A percentile compares a stretch with the other conserved stretches of the same genome.
Conservation (phyloP, 2,797 vertebrate genomes). For the Xenopus petersii region DNA sequence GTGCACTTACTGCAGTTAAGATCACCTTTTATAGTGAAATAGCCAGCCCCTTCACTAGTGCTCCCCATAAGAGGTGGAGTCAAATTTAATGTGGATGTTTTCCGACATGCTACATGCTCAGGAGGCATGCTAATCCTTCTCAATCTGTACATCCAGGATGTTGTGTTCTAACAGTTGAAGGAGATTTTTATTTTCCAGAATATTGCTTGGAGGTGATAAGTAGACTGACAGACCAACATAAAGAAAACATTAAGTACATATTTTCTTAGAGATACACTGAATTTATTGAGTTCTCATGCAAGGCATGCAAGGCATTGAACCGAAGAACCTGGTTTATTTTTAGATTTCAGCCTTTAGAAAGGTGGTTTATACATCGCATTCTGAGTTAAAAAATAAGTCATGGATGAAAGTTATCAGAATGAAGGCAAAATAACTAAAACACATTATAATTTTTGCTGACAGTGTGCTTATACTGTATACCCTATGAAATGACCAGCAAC, state of each 20-base stretch:
- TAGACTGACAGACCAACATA: conserved; percentile 11
- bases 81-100: not conserved
- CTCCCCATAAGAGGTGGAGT: not conserved
- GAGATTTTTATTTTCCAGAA: conserved; percentile 2
- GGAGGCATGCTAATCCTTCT: not conserved
- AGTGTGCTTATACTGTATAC: no score
- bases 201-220: not conserved
- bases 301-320: no score
- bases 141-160: conserved; percentile 30
- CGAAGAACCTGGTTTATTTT: no score
- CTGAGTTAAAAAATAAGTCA: no score
- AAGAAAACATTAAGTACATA: not conserved
- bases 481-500: no score
- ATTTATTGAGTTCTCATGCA: no score
- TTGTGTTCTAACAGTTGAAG: conserved; percentile 33
- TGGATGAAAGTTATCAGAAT: no score
- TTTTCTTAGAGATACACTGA: not conserved
- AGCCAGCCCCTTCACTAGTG: not conserved
- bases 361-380: no score
- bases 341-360: no score
- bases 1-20: not conserved
- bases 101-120: conserved; percentile 14
- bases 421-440: no score
- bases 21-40: conserved; percentile 2
- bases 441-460: no score